These are phyloP conservation scores for Empis stercorea DNA, from an alignment of 2,888 invertebrate species.

Conservation along the genomic window DNA sequence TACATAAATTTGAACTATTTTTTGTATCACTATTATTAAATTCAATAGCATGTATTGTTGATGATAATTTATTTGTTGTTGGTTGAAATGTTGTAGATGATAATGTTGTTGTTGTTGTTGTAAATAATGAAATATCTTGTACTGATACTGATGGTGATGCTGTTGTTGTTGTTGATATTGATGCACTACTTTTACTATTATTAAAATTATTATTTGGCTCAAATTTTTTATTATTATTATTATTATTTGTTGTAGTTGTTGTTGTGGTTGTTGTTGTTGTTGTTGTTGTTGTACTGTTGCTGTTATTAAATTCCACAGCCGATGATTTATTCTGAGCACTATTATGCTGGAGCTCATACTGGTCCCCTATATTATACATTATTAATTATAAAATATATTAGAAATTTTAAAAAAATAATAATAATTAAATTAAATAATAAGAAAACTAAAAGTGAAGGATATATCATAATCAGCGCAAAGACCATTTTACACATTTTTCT, in stretches of 20 bases:
- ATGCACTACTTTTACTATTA: not conserved
- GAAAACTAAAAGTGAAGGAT: no score
- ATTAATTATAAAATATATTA: not conserved
- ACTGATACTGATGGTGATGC: not conserved
- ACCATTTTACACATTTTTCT: no score
- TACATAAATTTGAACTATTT: no score
- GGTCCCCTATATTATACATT: conserved; percentile 14
- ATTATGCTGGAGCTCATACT: conserved; percentile 18
- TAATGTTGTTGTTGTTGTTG: not conserved
- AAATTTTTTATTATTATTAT: not conserved
- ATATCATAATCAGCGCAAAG: no score
- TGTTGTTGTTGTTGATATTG: not conserved
- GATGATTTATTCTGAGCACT: conserved; percentile 9
- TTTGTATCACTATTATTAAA: no score
- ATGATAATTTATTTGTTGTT: not conserved
- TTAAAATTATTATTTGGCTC: not conserved
- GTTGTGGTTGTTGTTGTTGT: not conserved
- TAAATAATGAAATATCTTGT: not conserved
- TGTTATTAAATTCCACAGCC: not conserved
- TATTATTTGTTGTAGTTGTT: not conserved
- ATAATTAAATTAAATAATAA: no score
- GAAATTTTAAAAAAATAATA: not conserved
- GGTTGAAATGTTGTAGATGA: not conserved
- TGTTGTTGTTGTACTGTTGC: not conserved
- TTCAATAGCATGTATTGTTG: not conserved